Evolutionary conservation across 2,113 vertebrate genomes (phyloP).

Genomic region (Ciconia maguari): DNA sequence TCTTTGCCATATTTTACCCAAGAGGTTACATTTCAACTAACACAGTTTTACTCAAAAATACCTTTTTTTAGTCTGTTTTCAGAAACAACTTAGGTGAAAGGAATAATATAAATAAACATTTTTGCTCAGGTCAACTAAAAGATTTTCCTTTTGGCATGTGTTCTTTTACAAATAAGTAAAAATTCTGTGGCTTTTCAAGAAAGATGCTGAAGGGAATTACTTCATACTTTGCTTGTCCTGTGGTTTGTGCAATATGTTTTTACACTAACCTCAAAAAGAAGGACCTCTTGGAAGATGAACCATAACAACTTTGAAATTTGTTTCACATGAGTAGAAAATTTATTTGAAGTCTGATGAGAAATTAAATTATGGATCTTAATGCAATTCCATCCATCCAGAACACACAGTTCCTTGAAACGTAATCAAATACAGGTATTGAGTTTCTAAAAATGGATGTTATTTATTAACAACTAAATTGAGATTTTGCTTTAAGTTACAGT

Average conservation of each 20-base stretch:
- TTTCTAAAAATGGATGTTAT: neutral
- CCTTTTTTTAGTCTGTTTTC: neutral
- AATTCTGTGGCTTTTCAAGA: neutral
- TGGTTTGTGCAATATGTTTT: neutral
- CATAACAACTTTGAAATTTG: constrained; percentile 17
- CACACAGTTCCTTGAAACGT: neutral
- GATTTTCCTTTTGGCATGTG: neutral
- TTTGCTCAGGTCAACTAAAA: neutral
- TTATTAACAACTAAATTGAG: neutral
- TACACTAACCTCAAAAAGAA: neutral
- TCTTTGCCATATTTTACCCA: neutral
- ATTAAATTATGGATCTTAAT: constrained; percentile 41
- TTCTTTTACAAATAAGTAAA: neutral
- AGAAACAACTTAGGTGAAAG: neutral
- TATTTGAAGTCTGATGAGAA: constrained; percentile 34
- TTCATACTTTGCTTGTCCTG: neutral
- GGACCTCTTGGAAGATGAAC: neutral
- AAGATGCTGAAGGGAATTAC: neutral
- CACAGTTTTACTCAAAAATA: neutral
- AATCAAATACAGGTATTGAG: neutral
- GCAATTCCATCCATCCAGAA: constrained; percentile 23
- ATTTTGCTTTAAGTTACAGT: neutral
- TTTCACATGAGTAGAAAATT: constrained; percentile 39
- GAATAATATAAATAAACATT: neutral
- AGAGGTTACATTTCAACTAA: neutral